Conservation (phyloP, 2,888 invertebrate genomes). For the Boloria euphrosyne region DNA sequence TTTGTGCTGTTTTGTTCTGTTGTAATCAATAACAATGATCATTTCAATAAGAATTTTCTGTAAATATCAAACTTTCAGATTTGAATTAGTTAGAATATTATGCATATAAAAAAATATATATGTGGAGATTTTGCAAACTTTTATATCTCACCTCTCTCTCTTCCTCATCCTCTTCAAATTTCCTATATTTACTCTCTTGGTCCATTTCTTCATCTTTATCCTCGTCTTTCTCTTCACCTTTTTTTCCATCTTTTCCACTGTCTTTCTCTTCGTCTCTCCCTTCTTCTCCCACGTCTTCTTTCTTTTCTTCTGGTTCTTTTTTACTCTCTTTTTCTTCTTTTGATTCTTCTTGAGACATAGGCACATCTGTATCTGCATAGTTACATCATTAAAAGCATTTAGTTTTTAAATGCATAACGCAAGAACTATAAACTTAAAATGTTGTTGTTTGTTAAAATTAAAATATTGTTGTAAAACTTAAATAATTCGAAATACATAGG, state of each 20-base stretch:
- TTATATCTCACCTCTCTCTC: constrained; percentile 23
- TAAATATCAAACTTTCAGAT: too few species aligned
- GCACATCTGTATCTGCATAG: constrained; percentile 8
- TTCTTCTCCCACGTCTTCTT: background rate
- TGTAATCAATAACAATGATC: too few species aligned
- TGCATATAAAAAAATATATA: too few species aligned
- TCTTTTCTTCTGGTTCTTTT: constrained; percentile 44
- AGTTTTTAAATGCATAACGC: too few species aligned
- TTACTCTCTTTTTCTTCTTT: constrained; percentile 41
- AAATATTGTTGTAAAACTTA: too few species aligned
- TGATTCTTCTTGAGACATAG: constrained; percentile 45
- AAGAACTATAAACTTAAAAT: too few species aligned
- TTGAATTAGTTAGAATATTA: too few species aligned
- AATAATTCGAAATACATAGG: too few species aligned
- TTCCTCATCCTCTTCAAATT: constrained; percentile 17
- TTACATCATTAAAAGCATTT: too few species aligned
- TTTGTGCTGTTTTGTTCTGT: too few species aligned
- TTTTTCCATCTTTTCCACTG: constrained; percentile 29
- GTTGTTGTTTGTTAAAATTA: too few species aligned
- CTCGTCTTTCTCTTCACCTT: constrained; percentile 41
- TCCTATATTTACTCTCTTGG: constrained; percentile 16
- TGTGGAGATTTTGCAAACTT: background rate
- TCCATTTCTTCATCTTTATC: constrained; percentile 44
- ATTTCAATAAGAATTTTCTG: too few species aligned
- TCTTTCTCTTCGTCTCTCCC: constrained; percentile 10